A percentile compares a stretch with the other conserved stretches of the same genome.
These are phyloP conservation scores for Siniperca knerii DNA, from an alignment of 2,113 vertebrate species.

Conservation along the genomic window DNA sequence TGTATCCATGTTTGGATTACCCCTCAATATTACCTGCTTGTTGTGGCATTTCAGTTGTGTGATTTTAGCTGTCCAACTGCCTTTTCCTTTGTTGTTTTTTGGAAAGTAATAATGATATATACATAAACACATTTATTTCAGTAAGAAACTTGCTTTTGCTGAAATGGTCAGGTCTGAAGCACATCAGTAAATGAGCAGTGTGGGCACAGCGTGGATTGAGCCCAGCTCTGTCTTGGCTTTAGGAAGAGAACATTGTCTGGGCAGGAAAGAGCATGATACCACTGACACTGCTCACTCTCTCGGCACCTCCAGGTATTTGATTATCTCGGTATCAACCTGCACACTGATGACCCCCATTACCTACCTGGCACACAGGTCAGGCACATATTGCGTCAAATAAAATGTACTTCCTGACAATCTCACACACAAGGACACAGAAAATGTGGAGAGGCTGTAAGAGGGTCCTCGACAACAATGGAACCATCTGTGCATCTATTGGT, in stretches of 20 bases:
- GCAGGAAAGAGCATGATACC: conserved; percentile 62
- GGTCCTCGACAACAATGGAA: conserved; percentile 37
- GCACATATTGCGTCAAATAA: conserved; percentile 66
- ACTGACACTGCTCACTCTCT: conserved; percentile 59
- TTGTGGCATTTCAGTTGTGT: neutral
- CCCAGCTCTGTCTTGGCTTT: conserved; percentile 15
- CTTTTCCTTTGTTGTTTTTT: neutral
- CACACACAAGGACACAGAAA: conserved; percentile 44
- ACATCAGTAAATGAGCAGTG: conserved; percentile 14
- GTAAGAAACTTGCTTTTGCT: neutral
- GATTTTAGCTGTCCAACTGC: neutral
- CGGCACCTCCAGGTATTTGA: conserved; percentile 70
- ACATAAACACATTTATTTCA: conserved; percentile 4
- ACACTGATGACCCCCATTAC: conserved; percentile 78
- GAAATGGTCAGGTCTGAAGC: conserved; percentile 20
- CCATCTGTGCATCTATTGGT: conserved; percentile 23
- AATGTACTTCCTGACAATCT: conserved; percentile 73
- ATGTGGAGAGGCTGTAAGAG: conserved; percentile 17
- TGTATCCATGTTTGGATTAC: neutral
- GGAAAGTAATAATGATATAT: neutral
- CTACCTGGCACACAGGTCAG: conserved; percentile 64
- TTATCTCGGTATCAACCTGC: conserved; percentile 73
- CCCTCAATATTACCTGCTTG: neutral
- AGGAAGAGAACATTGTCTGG: conserved; percentile 57
- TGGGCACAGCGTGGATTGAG: neutral